Base-by-base conservation (phyloP, 2,797 vertebrate species). In the Eidolon dupreanum region DNA sequence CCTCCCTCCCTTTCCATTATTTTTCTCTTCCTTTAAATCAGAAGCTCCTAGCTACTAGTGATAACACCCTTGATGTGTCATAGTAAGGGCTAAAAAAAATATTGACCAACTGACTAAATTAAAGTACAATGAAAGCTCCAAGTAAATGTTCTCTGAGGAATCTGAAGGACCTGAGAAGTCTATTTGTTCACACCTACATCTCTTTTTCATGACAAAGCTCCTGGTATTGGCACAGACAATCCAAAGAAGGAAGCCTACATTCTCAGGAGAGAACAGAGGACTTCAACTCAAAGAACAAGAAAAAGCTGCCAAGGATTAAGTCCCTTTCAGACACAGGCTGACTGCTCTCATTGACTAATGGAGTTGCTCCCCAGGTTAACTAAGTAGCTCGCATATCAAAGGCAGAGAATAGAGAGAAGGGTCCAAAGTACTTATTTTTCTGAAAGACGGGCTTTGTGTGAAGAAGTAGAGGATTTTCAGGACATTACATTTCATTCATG, bases 21-120 rank as follows among this genome's bases (percentile, higher is more conserved):
- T 59, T 94, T 74, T 59, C n/a, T 87, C 59, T 53, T 28, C 41
- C 73, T 63, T 95, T 90, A 92, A 79, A 38, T 83, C 31, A 57
- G 53, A 70, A 22, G 13, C n/a, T 81, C 28, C 24, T 88, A 38
- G 33, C 36, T 57, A 33, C 22, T 88, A 81, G 43, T 2, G 12
- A 41, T 26, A 51, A 31, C 4, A 2, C 6, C 43, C n/a, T 66
- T n/a, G 9, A 74, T 55, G 49, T 16, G 65, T 53, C 36, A 68
- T 22, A 13, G 3, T 8, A 22, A 22, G 5, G 33, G 43, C 63
- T 93, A 63, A 92, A 19, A 70, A 93, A 93, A 84, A 75, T 77
- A 79, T 22, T 86, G 78, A 88, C 33, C 73, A 28, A n/a, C 15
- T 38, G 26, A 59, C n/a, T 78, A 53, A 68, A 68, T 77, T 53